Evolutionary conservation across 2,888 invertebrate genomes (phyloP), one percentile per base, ranked within the genome.

Genomic region (Galerucella calmariensis): DNA sequence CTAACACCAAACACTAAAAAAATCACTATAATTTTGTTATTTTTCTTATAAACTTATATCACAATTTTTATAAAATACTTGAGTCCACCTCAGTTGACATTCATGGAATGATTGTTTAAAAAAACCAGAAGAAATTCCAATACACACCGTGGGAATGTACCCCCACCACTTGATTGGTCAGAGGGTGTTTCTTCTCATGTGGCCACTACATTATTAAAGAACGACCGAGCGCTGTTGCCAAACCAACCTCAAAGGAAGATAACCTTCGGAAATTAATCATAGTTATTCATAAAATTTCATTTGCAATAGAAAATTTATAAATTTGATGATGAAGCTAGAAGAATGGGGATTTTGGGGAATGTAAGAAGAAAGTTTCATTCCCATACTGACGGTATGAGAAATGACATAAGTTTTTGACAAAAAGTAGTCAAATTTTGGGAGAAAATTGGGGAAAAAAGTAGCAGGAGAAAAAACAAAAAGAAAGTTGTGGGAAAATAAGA

Each of bases 81-180:
- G 72, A 70, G 58, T 62, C 76, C 69, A 72, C 41, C 63, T 68
- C 78, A 73, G 72, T 69, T 71, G 74, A 73, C 77, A 77, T 70
- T 75, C 75, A 71, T 66, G 67, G 75, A 81, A 80, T 81, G 81
- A 81, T 80, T 76, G 78, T 82, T 83, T 82, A 80, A 78, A 78
- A 65, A 81, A 82, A 80, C 81, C 77, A 78, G 79, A 79, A 80
- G 80, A 82, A 83, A 84, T 84, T 84, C 84, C 84, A 67, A 72
- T 81, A 83, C 81, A 83, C 80, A 83, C 81, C 84, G 84, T 84
- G 84, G 84, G 84, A 84, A 84, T 82, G 79, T 78, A 70, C 70
- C 74, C 75, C 75, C 74, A 69, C 75, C 77, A 78, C 79, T 75
- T 78, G 76, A 75, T 74, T 80, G 81, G 81, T 78, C 79, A 79